A percentile compares a stretch with the other conserved stretches of the same genome.
phyloP scores from a whole-genome alignment of 2,113 vertebrate species.

The Anhinga rufa region DNA sequence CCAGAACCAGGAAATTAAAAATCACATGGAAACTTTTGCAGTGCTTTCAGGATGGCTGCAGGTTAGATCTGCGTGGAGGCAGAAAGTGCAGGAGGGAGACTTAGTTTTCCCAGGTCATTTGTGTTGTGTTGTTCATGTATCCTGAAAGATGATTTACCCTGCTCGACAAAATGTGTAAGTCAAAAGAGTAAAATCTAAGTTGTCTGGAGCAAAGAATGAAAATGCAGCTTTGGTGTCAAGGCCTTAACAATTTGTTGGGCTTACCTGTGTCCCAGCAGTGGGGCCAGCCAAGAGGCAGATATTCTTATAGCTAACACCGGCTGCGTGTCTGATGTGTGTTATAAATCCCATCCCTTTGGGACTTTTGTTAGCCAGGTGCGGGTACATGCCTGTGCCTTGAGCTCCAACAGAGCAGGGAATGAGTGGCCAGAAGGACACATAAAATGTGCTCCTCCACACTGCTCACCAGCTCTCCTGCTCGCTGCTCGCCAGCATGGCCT shows the following conservation, averaged over 20 bases:
- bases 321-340: neutral
- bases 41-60: neutral
- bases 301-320: neutral
- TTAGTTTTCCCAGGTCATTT: neutral
- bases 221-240: neutral
- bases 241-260: conserved; percentile 19
- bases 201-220: neutral
- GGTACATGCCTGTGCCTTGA: neutral
- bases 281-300: neutral
- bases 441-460: rapidly evolving
- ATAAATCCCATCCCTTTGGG: neutral
- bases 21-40: neutral
- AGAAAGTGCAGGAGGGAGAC: neutral
- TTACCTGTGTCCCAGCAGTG: neutral
- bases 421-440: neutral
- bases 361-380: neutral
- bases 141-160: neutral
- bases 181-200: neutral
- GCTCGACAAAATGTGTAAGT: neutral
- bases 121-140: neutral
- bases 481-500: neutral
- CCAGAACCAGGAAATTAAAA: conserved; percentile 54
- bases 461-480: neutral
- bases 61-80: neutral
- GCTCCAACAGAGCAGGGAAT: neutral